Base-by-base conservation (phyloP, 2,888 invertebrate genomes). In the Ecdyonurus torrentis region DNA sequence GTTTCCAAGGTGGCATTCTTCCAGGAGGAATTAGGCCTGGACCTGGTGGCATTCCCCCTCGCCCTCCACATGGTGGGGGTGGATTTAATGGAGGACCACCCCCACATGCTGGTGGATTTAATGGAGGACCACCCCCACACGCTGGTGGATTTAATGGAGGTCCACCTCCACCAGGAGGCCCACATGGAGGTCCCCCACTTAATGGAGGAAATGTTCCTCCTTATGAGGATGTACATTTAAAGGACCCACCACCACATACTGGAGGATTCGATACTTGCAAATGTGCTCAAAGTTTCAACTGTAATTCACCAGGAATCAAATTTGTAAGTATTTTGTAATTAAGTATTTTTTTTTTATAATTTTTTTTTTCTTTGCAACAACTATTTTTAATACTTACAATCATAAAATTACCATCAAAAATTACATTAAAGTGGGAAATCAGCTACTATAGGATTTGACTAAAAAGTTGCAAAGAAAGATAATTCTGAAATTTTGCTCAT, bases 291-390 rank as follows among this genome's bases (percentile, higher is more conserved):
- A 55, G 55, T 20, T 55, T 55, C 55, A 55, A 55, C 55, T 55
- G 55, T 22, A 55, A 55, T 53, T 74, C 76, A 5, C 76, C 76
- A 2, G 80, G 79, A 58, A 73, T 81, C 50, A 76, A 78, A 64
- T 80, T 81, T 67, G 81, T 81, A 72, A 73, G 74, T 71, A 55
- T 64, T 58, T 20, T 19, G 50, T 19, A 5, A 1, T 25, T 2
- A 23, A 60, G 22, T 24, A 24, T n/a, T n/a, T n/a, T n/a, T n/a
- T n/a, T n/a, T n/a, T n/a, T n/a, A n/a, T n/a, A n/a, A n/a, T n/a
- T n/a, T n/a, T n/a, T n/a, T n/a, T n/a, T n/a, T n/a, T n/a, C n/a
- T n/a, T n/a, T n/a, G n/a, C n/a, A n/a, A n/a, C n/a, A n/a, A n/a
- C n/a, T n/a, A n/a, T n/a, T n/a, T n/a, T n/a, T n/a, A n/a, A n/a